Conservation (phyloP, 2,888 invertebrate species). For the Trissoscelio sp. region DNA sequence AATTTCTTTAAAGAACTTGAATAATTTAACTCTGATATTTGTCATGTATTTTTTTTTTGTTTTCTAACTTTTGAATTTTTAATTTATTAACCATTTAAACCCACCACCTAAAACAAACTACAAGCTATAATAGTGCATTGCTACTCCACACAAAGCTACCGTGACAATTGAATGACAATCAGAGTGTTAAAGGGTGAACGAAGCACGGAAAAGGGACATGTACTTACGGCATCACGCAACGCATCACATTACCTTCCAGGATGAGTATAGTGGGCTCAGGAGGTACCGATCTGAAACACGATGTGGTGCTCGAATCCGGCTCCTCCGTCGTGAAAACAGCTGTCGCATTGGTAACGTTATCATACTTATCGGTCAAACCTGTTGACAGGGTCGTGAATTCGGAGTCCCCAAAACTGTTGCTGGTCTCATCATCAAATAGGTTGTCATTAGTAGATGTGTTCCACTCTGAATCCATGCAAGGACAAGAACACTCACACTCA, state of each 20-base stretch:
- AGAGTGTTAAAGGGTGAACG: slow-evolving; percentile 35
- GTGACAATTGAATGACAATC: slow-evolving; percentile 44
- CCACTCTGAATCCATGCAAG: slow-evolving; percentile 85
- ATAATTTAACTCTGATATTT: not conserved
- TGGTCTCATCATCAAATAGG: slow-evolving; percentile 37
- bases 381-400: slow-evolving; percentile 57
- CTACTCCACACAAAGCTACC: slow-evolving; percentile 46
- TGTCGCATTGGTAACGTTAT: slow-evolving; percentile 57
- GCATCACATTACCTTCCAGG: slow-evolving; percentile 93
- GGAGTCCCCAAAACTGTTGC: not conserved
- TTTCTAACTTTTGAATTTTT: not conserved
- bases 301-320: slow-evolving; percentile 74
- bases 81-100: slow-evolving; percentile 7
- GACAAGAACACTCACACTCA: slow-evolving; percentile 90
- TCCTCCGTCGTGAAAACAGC: slow-evolving; percentile 71
- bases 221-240: slow-evolving; percentile 45
- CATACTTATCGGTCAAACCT: slow-evolving; percentile 66
- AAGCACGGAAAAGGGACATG: slow-evolving; percentile 31
- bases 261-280: slow-evolving; percentile 91
- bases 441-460: slow-evolving; percentile 74
- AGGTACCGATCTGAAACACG: slow-evolving; percentile 84
- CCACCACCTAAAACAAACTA: slow-evolving; percentile 36
- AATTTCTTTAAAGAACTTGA: too few species aligned
- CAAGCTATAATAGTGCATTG: slow-evolving; percentile 48
- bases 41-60: not conserved